Conservation (phyloP, 2,888 invertebrate species). For the Tetranychus truncatus region DNA sequence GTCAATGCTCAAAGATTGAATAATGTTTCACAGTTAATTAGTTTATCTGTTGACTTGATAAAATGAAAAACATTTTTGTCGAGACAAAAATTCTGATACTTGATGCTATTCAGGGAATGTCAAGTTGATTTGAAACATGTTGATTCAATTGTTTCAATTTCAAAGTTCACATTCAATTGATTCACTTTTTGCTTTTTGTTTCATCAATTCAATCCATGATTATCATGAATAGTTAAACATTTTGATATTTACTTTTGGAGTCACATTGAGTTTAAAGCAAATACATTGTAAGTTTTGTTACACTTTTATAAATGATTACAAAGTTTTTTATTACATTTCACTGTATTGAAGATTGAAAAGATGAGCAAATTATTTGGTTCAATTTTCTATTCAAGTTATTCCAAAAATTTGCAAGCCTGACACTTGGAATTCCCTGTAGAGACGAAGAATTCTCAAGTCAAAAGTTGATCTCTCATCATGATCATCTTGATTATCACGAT, state of each 20-base stretch:
- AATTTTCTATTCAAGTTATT: not conserved
- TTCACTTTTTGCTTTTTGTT: not conserved
- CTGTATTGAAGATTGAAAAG: no score
- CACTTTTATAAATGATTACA: no score
- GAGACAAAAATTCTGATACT: not conserved
- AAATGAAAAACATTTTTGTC: not conserved
- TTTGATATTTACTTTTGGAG: no score
- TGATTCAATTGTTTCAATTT: not conserved
- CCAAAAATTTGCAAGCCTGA: conserved; percentile 1
- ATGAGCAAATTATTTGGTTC: not conserved
- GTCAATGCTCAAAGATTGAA: no score
- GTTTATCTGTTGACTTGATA: not conserved
- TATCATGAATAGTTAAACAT: not conserved
- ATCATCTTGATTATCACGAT: not conserved
- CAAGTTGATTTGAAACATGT: not conserved
- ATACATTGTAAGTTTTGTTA: no score
- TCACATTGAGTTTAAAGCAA: no score
- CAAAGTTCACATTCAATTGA: no score
- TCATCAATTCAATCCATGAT: not conserved
- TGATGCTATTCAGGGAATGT: not conserved
- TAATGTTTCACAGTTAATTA: no score
- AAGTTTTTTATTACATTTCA: no score
- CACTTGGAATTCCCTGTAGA: not conserved
- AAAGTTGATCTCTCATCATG: not conserved
- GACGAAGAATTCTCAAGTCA: not conserved